These are phyloP conservation scores for Drosophila neutralis DNA, from an alignment of 2,888 invertebrate genomes.

Conservation along the genomic window DNA sequence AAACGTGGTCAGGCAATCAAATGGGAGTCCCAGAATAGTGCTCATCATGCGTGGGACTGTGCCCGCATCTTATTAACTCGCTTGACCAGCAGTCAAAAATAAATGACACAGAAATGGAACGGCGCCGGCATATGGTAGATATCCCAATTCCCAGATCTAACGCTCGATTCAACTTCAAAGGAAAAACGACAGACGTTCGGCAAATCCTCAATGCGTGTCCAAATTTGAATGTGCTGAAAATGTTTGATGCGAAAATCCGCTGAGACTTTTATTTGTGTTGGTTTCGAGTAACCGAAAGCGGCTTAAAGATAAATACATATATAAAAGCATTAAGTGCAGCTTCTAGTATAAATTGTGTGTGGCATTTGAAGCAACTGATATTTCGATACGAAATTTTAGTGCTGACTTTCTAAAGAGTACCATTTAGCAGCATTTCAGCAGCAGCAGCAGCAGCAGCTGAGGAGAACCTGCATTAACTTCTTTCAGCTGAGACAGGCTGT, in stretches of 20 bases:
- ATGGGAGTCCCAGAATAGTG: conserved; percentile 28
- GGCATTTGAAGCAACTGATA: conserved; percentile 49
- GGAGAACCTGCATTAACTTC: conserved; percentile 13
- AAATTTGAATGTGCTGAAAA: conserved; percentile 41
- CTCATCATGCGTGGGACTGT: background rate
- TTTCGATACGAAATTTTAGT: conserved; percentile 26
- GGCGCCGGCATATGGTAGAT: conserved; percentile 9
- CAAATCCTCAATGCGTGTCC: conserved; percentile 12
- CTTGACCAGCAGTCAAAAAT: conserved; percentile 51
- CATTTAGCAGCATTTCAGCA: conserved; percentile 60
- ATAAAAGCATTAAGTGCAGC: conserved; percentile 12
- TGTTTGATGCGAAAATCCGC: conserved; percentile 64
- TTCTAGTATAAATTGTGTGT: conserved; percentile 55
- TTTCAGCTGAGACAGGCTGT: conserved; percentile 36
- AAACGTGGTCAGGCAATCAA: conserved; percentile 40
- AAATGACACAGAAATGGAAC: conserved; percentile 50
- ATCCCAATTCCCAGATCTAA: conserved; percentile 4
- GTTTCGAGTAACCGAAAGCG: conserved; percentile 11
- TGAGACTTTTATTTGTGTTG: conserved; percentile 41
- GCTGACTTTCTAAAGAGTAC: conserved; percentile 33
- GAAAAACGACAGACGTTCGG: conserved; percentile 19
- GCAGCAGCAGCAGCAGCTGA: conserved; percentile 48
- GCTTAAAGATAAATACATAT: background rate
- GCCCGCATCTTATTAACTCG: conserved; percentile 61
- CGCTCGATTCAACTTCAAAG: conserved; percentile 32